Conservation (phyloP, 2,797 vertebrate genomes). For the Tokudaia tokunoshimensis region DNA sequence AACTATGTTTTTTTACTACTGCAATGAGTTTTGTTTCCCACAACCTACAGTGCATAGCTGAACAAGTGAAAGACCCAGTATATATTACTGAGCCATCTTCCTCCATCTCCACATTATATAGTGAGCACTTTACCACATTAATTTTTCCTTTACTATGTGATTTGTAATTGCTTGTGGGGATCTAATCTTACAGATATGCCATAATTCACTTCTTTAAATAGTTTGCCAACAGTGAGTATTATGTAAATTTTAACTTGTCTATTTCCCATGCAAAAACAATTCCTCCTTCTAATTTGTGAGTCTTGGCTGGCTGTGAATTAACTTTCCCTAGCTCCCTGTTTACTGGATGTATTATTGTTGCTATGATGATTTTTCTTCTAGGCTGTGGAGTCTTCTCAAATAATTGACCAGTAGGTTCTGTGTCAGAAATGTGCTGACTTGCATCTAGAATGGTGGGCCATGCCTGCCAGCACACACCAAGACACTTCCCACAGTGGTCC, state of each 20-base stretch:
- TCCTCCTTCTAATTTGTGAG: background rate
- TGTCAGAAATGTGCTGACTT: accelerated
- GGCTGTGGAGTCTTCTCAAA: background rate
- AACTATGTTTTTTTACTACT: accelerated
- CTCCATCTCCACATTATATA: background rate
- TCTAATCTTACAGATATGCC: background rate
- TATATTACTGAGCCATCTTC: background rate
- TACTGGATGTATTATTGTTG: background rate
- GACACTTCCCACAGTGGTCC: background rate
- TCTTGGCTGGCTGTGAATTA: background rate
- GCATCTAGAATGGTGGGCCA: background rate
- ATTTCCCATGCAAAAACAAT: background rate
- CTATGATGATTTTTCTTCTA: background rate
- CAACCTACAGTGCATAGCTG: too few species aligned
- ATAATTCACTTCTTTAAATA: conserved; percentile 28
- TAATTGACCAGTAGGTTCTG: accelerated
- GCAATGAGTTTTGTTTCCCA: background rate
- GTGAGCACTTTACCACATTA: background rate
- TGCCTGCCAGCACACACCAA: accelerated
- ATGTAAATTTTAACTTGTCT: conserved; percentile 28
- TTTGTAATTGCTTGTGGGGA: background rate
- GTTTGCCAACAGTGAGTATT: conserved; percentile 8
- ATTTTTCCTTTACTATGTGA: background rate
- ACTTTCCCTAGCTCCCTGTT: background rate
- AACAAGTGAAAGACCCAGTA: too few species aligned